Evolutionary conservation across 2,888 invertebrate genomes (phyloP).

Genomic region (Sminthurinus aureus): DNA sequence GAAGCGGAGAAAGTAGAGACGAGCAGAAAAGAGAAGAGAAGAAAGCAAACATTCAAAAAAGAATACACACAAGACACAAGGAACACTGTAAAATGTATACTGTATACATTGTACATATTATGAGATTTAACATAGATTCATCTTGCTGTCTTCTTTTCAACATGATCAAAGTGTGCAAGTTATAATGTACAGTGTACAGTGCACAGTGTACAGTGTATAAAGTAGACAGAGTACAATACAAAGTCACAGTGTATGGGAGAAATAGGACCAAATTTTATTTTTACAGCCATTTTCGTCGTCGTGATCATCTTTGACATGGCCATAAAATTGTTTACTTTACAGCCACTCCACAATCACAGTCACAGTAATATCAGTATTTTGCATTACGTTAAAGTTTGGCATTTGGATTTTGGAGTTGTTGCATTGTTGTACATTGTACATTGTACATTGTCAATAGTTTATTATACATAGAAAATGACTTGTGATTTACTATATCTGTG

Average conservation of each 20-base stretch:
- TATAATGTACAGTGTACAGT: no score
- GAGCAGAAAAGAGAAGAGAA: no score
- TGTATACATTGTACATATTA: no score
- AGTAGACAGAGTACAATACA: not conserved
- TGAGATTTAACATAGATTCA: no score
- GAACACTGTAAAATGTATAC: no score
- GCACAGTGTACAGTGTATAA: no score
- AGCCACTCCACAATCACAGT: conserved; percentile 28
- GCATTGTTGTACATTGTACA: not conserved
- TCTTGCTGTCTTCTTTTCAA: no score
- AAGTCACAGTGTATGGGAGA: not conserved
- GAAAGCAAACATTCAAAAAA: no score
- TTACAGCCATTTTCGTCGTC: conserved; percentile 10
- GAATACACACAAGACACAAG: no score
- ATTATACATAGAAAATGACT: not conserved
- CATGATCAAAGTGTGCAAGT: no score
- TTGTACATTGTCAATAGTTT: not conserved
- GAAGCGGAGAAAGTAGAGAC: no score
- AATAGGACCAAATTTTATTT: conserved; percentile 27
- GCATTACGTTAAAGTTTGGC: not conserved
- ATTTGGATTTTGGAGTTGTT: not conserved
- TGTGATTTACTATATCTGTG: not conserved
- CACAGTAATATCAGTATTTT: not conserved
- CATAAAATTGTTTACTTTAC: conserved; percentile 34
- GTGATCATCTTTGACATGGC: not conserved